A percentile compares a stretch with the other conserved stretches of the same genome.
Evolutionary conservation across 1,140 invertebrate genomes (phyloP).

Genomic region (Euglossa dilemma): DNA sequence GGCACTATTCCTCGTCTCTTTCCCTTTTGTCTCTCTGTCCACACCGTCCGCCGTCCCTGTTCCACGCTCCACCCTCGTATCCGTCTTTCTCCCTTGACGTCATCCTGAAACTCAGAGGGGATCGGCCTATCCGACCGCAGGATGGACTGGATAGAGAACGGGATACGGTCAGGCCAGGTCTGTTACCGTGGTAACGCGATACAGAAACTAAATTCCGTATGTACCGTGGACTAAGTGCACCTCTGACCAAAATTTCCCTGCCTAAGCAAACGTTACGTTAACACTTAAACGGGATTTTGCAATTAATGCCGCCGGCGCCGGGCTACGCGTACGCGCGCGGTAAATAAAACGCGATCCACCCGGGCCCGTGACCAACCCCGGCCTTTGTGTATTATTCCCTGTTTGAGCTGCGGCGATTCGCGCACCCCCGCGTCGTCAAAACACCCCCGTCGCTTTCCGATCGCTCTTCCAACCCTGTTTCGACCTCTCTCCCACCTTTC

Average conservation of each 20-base stretch:
- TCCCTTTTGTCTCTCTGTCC: neutral
- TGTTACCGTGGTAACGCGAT: slow-evolving; percentile 67
- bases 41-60: neutral
- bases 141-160: slow-evolving; percentile 54
- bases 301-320: slow-evolving; percentile 46
- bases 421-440: too few species aligned
- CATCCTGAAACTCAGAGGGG: slow-evolving; percentile 51
- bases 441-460: neutral
- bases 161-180: slow-evolving; percentile 44
- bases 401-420: slow-evolving; percentile 2
- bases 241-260: slow-evolving; percentile 58
- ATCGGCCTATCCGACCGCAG: slow-evolving; percentile 62
- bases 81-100: slow-evolving; percentile 23
- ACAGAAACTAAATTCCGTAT: slow-evolving; percentile 67
- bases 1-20: neutral
- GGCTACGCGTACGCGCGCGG: neutral
- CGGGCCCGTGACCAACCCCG: too few species aligned
- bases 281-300: slow-evolving; percentile 60
- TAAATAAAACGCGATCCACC: slow-evolving; percentile 26
- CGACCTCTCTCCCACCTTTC: too few species aligned
- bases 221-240: slow-evolving; percentile 60
- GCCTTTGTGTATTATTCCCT: slow-evolving; percentile 21
- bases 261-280: slow-evolving; percentile 64
- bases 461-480: too few species aligned
- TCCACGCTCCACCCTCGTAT: neutral